Evolutionary conservation across 2,888 invertebrate species (phyloP), one percentile per base, ranked within the genome.

Genomic region (Gibbula magus): DNA sequence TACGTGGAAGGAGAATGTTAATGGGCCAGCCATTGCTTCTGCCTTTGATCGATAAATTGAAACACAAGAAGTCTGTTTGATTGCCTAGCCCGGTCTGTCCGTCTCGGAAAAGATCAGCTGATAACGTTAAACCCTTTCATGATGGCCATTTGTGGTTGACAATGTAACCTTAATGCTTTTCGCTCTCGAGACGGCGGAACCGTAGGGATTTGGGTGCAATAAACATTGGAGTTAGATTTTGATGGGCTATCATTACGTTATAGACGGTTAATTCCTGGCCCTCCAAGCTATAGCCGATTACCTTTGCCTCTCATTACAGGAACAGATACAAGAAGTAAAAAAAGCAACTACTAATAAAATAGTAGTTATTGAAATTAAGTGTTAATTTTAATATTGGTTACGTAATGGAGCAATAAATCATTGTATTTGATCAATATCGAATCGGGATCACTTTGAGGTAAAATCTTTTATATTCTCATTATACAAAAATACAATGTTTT

Each of bases 61-160:
- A 61, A 61, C 61, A 61, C 61, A 18, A 61, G 61, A 61, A 61
- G 61, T 61, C 61, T 61, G 61, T 61, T 61, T 61, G 29, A 61
- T 61, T 61, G 61, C 61, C 25, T 61, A 7, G 61, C 61, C 18
- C 25, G 29, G 61, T 18, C 61, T 13, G 25, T 61, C n/a, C 29
- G 61, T 29, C 61, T 61, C 61, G 7, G 61, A 25, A 32, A 13
- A 13, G 25, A 61, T 61, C 61, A 61, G n/a, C 29, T 61, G 29
- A 61, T 61, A 61, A 29, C 25, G 61, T 61, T 22, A 32, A 32
- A 61, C 61, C 61, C 25, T 29, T 22, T 25, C 61, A 61, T 61
- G 61, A 61, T 61, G 29, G 29, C 61, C 61, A 61, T 61, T 61
- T 61, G 61, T 61, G 29, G 25, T 25, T 16, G 29, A 13, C 45